These are phyloP conservation scores for Anniella stebbinsi DNA, from an alignment of 2,797 vertebrate genomes.

Conservation along the genomic window DNA sequence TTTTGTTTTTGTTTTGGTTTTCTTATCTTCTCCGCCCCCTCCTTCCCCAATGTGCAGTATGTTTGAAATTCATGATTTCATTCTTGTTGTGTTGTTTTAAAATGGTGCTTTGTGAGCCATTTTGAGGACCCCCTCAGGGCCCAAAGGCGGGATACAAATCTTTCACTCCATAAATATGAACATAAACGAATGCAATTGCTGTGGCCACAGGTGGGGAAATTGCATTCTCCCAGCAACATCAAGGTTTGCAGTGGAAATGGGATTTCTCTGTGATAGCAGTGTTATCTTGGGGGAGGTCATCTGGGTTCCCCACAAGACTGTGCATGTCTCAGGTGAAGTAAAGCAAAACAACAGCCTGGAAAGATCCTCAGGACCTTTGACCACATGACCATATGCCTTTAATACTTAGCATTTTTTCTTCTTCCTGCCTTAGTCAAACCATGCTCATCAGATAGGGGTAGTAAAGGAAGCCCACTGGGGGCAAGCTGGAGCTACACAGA, in stretches of 20 bases:
- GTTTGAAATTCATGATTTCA: background rate
- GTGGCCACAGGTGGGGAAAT: background rate
- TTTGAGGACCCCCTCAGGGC: no score
- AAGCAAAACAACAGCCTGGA: background rate
- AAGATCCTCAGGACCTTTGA: background rate
- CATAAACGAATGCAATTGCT: background rate
- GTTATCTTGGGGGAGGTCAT: background rate
- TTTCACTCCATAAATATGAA: background rate
- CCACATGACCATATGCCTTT: background rate
- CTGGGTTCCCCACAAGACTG: background rate
- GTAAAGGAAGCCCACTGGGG: background rate
- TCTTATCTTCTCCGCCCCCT: no score
- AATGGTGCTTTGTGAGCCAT: background rate
- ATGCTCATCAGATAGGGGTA: background rate
- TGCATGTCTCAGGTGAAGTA: background rate
- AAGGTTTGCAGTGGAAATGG: background rate
- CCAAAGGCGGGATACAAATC: background rate
- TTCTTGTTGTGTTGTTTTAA: background rate
- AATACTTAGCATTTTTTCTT: background rate
- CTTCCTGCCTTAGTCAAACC: background rate
- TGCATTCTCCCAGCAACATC: background rate
- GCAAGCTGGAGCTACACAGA: background rate
- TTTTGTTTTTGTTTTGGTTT: background rate
- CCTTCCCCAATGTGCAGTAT: background rate
- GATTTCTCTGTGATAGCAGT: background rate